Base-by-base conservation (phyloP, 2,113 vertebrate species). In the Murina feae region DNA sequence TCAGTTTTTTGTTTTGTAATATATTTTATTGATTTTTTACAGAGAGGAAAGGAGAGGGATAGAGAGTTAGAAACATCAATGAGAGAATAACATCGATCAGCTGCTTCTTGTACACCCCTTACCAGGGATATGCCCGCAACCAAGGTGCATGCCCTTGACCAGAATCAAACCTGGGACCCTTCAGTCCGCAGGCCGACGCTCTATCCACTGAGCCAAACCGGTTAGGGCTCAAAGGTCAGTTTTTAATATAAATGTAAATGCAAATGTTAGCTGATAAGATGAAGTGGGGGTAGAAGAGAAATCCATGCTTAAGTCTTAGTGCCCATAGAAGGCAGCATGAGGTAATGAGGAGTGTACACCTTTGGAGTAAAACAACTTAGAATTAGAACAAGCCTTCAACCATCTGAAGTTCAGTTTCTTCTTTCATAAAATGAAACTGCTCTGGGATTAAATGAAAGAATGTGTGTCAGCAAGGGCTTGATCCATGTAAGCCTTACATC, bases 191-290 rank as follows among this genome's bases (percentile, higher is more conserved):
- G n/a, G n/a, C n/a, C n/a, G n/a, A n/a, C n/a, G n/a, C n/a, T n/a
- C n/a, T n/a, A n/a, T n/a, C n/a, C n/a, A n/a, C n/a, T n/a, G n/a
- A n/a, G n/a, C n/a, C n/a, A n/a, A n/a, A n/a, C n/a, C n/a, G n/a
- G n/a, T n/a, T n/a, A n/a, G n/a, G n/a, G n/a, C 84, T 93, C 81
- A 49, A 85, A 69, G 60, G 72, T 86, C 91, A 90, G 11, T 90
- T 79, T 74, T 69, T 74, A 91, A 89, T 60, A 85, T 37, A 44
- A 60, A 88, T 55, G 37, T 88, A 85, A 95, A 94, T 86, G 8
- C 11, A 68, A 39, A 68, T 55, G 18, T 47, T 88, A 88, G 49
- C 30, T 82, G 71, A 78, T 55, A 71, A 18, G 21, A 53, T 53
- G 28, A 2, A 13, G 11, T 5, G 4, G 2, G 14, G 8, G 25